These are phyloP conservation scores for Drosophila baimaii DNA, from an alignment of 1,140 invertebrate species.

Conservation along the genomic window DNA sequence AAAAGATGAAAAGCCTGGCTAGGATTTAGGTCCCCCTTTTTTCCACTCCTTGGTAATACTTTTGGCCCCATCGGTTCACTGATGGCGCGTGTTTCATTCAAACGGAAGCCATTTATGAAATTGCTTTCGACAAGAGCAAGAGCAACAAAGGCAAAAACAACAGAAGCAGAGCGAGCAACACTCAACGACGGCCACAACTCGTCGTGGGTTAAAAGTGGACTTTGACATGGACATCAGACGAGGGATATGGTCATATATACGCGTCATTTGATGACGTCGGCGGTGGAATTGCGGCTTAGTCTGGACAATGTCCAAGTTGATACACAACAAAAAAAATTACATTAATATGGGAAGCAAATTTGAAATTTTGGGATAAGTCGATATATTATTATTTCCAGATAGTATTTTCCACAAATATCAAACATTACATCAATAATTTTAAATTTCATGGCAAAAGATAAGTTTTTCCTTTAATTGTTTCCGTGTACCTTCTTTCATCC, in stretches of 20 bases:
- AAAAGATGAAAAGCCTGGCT: conserved; percentile 25
- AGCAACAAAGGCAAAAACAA: conserved; percentile 36
- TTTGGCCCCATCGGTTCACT: conserved; percentile 4
- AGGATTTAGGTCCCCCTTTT: conserved; percentile 5
- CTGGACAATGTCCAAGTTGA: conserved; percentile 13
- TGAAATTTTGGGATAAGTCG: neutral
- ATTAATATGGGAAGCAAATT: neutral
- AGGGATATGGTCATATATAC: conserved; percentile 20
- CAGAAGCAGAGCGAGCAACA: conserved; percentile 22
- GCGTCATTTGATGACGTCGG: conserved; percentile 67
- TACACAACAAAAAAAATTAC: conserved; percentile 2
- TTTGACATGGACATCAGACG: conserved; percentile 44
- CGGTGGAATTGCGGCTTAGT: conserved; percentile 40
- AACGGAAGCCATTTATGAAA: conserved; percentile 80
- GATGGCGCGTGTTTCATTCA: conserved; percentile 65
- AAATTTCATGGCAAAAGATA: rapidly evolving
- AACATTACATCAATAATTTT: neutral
- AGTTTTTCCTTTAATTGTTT: neutral
- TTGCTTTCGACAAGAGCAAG: conserved; percentile 68
- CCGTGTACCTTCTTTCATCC: conserved; percentile 2
- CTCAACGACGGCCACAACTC: conserved; percentile 32
- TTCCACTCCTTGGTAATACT: neutral
- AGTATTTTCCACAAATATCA: neutral
- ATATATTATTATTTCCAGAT: neutral
- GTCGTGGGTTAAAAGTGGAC: conserved; percentile 57